phyloP scores from a whole-genome alignment of 2,888 invertebrate genomes.

The Bombylius discolor region DNA sequence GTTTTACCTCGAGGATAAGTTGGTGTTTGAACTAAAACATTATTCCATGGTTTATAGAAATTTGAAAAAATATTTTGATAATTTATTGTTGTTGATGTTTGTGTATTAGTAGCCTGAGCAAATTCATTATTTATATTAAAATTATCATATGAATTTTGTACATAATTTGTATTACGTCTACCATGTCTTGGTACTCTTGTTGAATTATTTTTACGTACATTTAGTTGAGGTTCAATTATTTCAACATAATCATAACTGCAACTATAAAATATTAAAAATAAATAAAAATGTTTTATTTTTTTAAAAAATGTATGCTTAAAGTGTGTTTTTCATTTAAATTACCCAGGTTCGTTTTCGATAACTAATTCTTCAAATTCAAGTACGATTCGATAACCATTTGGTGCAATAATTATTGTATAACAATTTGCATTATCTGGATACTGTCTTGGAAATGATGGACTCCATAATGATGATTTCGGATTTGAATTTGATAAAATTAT shows the following conservation, averaged over 20 bases:
- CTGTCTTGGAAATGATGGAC: slow-evolving; percentile 66
- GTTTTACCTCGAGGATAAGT: slow-evolving; percentile 26
- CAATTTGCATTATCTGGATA: slow-evolving; percentile 69
- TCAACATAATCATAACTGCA: slow-evolving; percentile 70
- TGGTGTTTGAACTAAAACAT: slow-evolving; percentile 26
- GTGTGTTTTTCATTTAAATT: slow-evolving; percentile 20
- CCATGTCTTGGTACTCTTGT: not conserved
- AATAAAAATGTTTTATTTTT: not conserved
- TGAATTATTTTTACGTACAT: not conserved
- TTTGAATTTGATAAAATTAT: slow-evolving; percentile 50
- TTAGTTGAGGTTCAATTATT: slow-evolving; percentile 40
- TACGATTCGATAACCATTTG: slow-evolving; percentile 53
- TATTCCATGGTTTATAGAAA: slow-evolving; percentile 23
- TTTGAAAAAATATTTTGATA: slow-evolving; percentile 19
- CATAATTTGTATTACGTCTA: slow-evolving; percentile 7
- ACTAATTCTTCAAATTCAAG: slow-evolving; percentile 64
- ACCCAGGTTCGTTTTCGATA: slow-evolving; percentile 66
- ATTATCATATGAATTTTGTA: slow-evolving; percentile 21
- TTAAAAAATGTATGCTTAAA: not conserved
- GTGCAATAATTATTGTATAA: slow-evolving; percentile 53
- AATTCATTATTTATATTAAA: slow-evolving; percentile 13
- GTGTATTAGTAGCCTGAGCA: slow-evolving; percentile 3
- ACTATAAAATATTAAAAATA: slow-evolving; percentile 36
- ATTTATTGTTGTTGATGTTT: slow-evolving; percentile 10
- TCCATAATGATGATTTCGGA: slow-evolving; percentile 54